phyloP scores from a whole-genome alignment of 2,113 vertebrate genomes.

The Pyrgilauda ruficollis region DNA sequence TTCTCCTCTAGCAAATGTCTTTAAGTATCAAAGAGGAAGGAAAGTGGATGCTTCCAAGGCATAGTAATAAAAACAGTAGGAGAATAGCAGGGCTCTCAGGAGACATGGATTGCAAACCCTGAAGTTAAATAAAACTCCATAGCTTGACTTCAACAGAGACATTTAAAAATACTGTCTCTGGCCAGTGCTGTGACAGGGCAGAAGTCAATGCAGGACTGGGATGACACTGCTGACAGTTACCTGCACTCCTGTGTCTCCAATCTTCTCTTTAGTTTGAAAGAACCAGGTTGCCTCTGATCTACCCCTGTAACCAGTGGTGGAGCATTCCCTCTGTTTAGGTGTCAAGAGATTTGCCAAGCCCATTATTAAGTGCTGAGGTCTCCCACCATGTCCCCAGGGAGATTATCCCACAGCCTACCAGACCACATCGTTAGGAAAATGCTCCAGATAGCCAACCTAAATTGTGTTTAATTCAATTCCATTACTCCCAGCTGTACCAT shows the following conservation, averaged over 20 bases:
- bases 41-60: conserved; percentile 31
- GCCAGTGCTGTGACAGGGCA: neutral
- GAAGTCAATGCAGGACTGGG: neutral
- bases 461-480: conserved; percentile 50
- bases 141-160: neutral
- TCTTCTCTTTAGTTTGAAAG: neutral
- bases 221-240: neutral
- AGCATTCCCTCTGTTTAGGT: conserved; percentile 19
- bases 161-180: neutral
- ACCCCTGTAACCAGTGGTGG: neutral
- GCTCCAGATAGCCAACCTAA: conserved; percentile 51
- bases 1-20: conserved; percentile 25
- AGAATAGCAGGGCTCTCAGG: neutral
- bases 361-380: conserved; percentile 60
- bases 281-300: neutral
- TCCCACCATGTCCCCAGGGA: conserved; percentile 32
- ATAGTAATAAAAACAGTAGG: conserved; percentile 18
- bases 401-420: conserved; percentile 50
- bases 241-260: neutral
- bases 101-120: neutral
- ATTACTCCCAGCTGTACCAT: conserved; percentile 58
- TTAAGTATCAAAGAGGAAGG: conserved; percentile 23
- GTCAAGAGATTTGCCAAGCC: conserved; percentile 49
- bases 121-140: neutral
- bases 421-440: conserved; percentile 47